Evolutionary conservation across 1,140 invertebrate species (phyloP), one percentile per base, ranked within the genome.

Genomic region (Acromyrmex heyeri): DNA sequence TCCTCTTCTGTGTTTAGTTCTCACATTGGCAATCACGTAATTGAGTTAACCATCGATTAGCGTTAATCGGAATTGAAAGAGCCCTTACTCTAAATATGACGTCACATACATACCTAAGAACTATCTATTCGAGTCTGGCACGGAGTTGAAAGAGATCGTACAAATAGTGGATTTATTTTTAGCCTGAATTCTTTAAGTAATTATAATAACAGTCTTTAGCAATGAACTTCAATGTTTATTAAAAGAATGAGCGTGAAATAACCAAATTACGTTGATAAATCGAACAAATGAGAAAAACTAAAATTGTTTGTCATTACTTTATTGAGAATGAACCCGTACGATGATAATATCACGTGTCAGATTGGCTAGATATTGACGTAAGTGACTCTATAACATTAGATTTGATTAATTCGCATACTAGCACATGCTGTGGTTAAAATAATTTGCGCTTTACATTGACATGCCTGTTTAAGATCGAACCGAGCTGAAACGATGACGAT

Each of bases 401-500:
- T 30, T 82, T 55, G 53, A 44, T 82, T 61, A 61, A 75, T 61
- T 61, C 14, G 24, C 50, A 30, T 65, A 48, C 14, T 67, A 27
- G 27, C 18, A 48, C 38, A 34, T 38, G 53, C 55, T 75, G 18
- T 53, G 34, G 1, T 83, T 61, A 55, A 38, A 75, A 83, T 75
- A 72, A 83, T 61, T 82, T 38, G 21, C 55, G 55, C 69, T 75
- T 83, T 7, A 21, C 24, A 62, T 61, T 73, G 69, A 61, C 24
- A 82, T 14, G n/a, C 18, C 55, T 75, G 14, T 18, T 75, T 83
- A 83, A 53, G 38, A 73, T 75, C 38, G 79, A 83, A 62, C n/a
- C 38, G 69, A 83, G 21, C 61, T 57, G 55, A 75, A 50, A 62
- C 24, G 55, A 83, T 38, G 55, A 59, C 34, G 10, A 59, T 16